These are phyloP conservation scores for Sorex araneus DNA, from an alignment of 2,113 vertebrate genomes.

Conservation along the genomic window DNA sequence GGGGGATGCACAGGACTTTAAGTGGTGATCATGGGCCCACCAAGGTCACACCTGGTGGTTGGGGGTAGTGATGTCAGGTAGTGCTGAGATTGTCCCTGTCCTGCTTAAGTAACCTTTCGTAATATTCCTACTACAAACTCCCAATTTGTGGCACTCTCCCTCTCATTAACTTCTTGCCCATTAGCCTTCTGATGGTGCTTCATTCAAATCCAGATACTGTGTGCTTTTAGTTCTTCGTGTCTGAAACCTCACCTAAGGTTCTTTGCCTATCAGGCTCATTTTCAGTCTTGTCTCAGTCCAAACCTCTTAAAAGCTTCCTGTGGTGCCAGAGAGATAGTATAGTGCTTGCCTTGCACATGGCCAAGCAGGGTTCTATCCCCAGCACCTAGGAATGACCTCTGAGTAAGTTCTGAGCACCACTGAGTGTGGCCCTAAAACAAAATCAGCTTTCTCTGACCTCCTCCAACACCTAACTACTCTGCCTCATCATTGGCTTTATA, in stretches of 20 bases:
- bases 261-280: neutral
- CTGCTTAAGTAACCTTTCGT: conserved; percentile 28
- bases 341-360: too few relatives aligned
- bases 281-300: conserved; percentile 8
- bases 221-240: neutral
- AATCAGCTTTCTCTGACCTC: neutral
- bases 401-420: too few relatives aligned
- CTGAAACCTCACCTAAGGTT: conserved; percentile 10
- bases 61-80: too few relatives aligned
- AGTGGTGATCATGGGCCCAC: too few relatives aligned
- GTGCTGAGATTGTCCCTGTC: neutral
- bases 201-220: neutral
- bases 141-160: neutral
- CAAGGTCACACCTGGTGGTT: too few relatives aligned
- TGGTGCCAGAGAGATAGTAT: too few relatives aligned
- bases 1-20: too few relatives aligned
- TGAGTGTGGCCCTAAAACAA: too few relatives aligned
- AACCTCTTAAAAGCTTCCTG: neutral
- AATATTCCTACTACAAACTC: neutral
- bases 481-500: conserved; percentile 1
- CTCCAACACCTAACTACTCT: neutral
- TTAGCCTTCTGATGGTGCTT: neutral
- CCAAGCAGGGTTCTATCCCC: too few relatives aligned
- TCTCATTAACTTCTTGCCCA: neutral
- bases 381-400: too few relatives aligned